Evolutionary conservation across 2,113 vertebrate species (phyloP).

Genomic region (Anarhynchus alexandrinus): DNA sequence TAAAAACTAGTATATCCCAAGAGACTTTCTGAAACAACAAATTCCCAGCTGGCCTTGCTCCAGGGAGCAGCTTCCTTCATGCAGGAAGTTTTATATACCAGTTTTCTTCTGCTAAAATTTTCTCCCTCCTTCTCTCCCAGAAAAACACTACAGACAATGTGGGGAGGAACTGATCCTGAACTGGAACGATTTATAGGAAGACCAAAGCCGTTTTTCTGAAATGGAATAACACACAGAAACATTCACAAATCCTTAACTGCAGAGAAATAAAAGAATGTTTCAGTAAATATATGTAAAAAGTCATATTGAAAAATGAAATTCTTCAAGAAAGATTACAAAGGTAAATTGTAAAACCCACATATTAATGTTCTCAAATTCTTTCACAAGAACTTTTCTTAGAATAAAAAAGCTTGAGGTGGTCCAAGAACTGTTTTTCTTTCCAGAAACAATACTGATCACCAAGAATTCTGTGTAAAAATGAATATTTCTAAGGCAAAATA

Average conservation of each 20-base stretch:
- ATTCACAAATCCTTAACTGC: not conserved
- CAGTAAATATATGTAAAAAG: not conserved
- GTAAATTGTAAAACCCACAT: not conserved
- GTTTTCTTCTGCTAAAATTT: not conserved
- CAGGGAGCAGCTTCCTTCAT: not conserved
- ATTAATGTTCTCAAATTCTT: not conserved
- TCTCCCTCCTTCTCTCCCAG: not conserved
- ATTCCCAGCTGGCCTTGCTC: not conserved
- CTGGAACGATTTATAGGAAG: not conserved
- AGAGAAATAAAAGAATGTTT: not conserved
- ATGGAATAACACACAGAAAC: not conserved
- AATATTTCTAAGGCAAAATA: not conserved
- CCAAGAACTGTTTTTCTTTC: not conserved
- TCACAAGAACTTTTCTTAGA: not conserved
- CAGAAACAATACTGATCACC: not conserved
- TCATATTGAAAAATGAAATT: not conserved
- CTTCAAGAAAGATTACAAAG: not conserved
- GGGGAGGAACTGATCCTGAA: not conserved
- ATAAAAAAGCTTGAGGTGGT: not conserved
- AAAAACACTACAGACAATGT: not conserved
- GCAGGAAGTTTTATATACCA: not conserved
- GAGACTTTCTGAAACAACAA: not conserved
- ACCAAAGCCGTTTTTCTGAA: not conserved
- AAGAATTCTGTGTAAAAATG: not conserved
- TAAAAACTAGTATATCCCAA: not conserved